phyloP scores from a whole-genome alignment of 2,797 vertebrate species.

The Bucorvus abyssinicus region DNA sequence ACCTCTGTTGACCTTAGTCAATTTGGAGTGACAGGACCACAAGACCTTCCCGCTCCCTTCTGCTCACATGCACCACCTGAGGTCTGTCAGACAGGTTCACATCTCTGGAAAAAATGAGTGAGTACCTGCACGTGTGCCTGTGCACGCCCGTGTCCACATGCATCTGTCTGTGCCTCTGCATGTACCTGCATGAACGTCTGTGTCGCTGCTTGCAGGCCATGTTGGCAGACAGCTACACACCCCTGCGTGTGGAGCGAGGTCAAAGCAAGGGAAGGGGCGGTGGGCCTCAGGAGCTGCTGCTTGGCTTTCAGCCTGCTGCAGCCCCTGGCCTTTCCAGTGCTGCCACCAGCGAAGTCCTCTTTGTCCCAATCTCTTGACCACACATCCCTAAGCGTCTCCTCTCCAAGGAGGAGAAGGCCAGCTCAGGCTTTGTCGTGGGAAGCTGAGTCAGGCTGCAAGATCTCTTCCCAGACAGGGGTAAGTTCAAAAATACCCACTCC shows the following conservation, averaged over 20 bases:
- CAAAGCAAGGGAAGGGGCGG: neutral
- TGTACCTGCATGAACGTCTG: neutral
- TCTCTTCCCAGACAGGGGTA: neutral
- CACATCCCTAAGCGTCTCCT: fast-evolving
- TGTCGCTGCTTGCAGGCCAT: neutral
- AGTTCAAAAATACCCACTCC: neutral
- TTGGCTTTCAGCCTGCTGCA: neutral
- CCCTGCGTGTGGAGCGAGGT: neutral
- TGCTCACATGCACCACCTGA: neutral
- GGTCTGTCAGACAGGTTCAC: neutral
- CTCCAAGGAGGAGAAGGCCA: neutral
- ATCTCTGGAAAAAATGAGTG: neutral
- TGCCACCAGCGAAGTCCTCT: neutral
- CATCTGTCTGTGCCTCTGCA: neutral
- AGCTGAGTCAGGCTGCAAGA: neutral
- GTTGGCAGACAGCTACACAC: neutral
- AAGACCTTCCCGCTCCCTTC: neutral
- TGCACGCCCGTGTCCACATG: neutral
- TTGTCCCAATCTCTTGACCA: neutral
- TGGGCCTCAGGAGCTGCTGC: neutral
- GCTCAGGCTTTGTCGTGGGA: neutral
- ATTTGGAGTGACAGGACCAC: neutral
- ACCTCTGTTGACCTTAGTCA: neutral
- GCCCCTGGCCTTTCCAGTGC: neutral
- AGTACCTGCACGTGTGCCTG: neutral